phyloP scores from a whole-genome alignment of 2,888 invertebrate species.

The Drosophila ustulata region DNA sequence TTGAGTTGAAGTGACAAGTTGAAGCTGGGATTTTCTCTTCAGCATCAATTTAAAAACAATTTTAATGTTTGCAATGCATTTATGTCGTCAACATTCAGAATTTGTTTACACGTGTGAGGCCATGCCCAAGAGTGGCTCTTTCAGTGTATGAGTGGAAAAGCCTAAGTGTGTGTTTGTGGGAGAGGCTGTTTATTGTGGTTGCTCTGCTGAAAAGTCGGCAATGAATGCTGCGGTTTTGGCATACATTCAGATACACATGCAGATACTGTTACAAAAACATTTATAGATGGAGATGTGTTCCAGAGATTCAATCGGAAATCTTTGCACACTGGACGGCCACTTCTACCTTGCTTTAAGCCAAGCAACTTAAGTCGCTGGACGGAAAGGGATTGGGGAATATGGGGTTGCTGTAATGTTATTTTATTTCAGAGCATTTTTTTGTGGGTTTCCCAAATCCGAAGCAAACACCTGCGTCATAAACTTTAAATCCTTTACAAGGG shows the following conservation, averaged over 20 bases:
- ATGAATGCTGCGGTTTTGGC: constrained; percentile 55
- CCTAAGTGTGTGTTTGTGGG: constrained; percentile 6
- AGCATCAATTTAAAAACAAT: constrained; percentile 58
- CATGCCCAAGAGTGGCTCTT: constrained; percentile 14
- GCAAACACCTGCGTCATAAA: constrained; percentile 75
- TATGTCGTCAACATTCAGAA: constrained; percentile 42
- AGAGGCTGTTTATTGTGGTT: constrained; percentile 65
- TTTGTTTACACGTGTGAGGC: constrained; percentile 30
- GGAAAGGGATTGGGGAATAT: not conserved
- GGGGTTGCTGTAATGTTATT: not conserved
- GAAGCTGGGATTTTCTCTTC: constrained; percentile 38
- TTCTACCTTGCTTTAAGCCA: not conserved
- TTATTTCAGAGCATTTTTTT: constrained; percentile 24
- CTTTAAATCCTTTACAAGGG: constrained; percentile 65
- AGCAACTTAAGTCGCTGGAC: not conserved
- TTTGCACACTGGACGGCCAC: not conserved
- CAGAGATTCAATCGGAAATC: not conserved
- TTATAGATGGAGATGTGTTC: constrained; percentile 8
- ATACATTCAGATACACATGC: not conserved
- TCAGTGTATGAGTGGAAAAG: constrained; percentile 4
- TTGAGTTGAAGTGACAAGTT: constrained; percentile 28
- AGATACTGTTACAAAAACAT: not conserved
- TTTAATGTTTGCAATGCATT: constrained; percentile 53
- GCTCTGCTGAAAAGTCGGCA: constrained; percentile 54
- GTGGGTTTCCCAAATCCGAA: constrained; percentile 52